Conservation (phyloP, 2,888 invertebrate species). For the Drosophila pseudotakahashii region DNA sequence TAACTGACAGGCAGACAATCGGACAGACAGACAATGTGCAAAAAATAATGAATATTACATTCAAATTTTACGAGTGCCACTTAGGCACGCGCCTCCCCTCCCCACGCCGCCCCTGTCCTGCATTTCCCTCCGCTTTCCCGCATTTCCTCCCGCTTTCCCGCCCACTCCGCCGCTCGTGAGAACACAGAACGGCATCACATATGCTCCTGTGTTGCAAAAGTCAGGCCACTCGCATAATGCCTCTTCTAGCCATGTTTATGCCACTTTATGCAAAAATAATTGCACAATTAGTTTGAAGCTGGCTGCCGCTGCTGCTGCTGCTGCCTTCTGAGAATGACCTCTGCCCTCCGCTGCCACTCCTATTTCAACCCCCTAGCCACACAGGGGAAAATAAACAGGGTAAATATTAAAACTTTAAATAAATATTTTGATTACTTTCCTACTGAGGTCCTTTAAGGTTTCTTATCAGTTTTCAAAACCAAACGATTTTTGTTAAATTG, state of each 20-base stretch:
- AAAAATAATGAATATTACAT: conserved; percentile 81
- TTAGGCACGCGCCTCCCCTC: conserved; percentile 65
- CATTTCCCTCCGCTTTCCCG: conserved; percentile 1
- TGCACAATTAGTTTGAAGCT: conserved; percentile 83
- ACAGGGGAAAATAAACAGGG: not conserved
- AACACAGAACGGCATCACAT: conserved; percentile 38
- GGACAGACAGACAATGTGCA: conserved; percentile 62
- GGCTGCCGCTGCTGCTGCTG: conserved; percentile 57
- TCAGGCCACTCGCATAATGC: conserved; percentile 82
- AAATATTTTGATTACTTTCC: too few relatives aligned
- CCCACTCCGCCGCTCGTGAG: not conserved
- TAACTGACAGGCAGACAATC: conserved; percentile 40
- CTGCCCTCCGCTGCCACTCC: conserved; percentile 12
- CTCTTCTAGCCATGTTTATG: conserved; percentile 83
- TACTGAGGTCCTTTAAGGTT: too few relatives aligned
- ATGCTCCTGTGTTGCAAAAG: conserved; percentile 77
- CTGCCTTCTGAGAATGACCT: conserved; percentile 38
- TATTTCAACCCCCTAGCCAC: not conserved
- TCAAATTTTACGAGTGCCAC: conserved; percentile 79
- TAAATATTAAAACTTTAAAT: too few relatives aligned
- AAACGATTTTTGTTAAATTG: too few relatives aligned
- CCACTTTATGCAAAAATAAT: conserved; percentile 84
- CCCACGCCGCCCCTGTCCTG: not conserved
- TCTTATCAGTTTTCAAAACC: too few relatives aligned
- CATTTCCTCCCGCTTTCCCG: conserved; percentile 14